Evolutionary conservation across 2,888 invertebrate species (phyloP).

Genomic region (Pandemis cinnamomeana): DNA sequence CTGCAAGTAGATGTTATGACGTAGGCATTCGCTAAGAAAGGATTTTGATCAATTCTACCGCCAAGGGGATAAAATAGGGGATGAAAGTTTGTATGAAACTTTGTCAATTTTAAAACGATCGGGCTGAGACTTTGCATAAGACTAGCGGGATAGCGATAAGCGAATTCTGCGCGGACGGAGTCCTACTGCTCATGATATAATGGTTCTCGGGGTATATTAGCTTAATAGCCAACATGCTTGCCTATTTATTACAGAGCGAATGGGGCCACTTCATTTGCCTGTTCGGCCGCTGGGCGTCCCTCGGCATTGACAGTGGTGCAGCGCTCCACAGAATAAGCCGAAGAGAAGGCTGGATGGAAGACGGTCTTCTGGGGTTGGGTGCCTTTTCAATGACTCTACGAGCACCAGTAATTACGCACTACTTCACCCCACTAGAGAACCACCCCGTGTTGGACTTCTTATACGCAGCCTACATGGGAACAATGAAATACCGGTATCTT

Average conservation of each 20-base stretch:
- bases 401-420: slow-evolving; percentile 16
- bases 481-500: slow-evolving; percentile 6
- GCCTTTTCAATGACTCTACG: slow-evolving; percentile 20
- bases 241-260: slow-evolving; percentile 18
- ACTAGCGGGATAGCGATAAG: no score
- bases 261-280: slow-evolving; percentile 30
- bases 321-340: slow-evolving; percentile 19
- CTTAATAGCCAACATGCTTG: background rate
- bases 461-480: slow-evolving; percentile 25
- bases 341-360: slow-evolving; percentile 22
- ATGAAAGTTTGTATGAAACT: no score
- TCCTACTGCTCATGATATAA: no score
- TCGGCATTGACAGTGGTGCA: slow-evolving; percentile 25
- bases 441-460: slow-evolving; percentile 6
- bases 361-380: slow-evolving; percentile 11
- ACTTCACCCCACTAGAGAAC: slow-evolving; percentile 25
- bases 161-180: no score
- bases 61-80: no score
- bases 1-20: no score
- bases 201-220: no score
- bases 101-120: no score
- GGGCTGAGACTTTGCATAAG: no score
- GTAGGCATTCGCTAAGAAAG: no score
- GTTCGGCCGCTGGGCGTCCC: slow-evolving; percentile 15
- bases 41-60: no score